Evolutionary conservation across 1,140 invertebrate genomes (phyloP), one percentile per base, ranked within the genome.

Genomic region (Drosophila takahashii): DNA sequence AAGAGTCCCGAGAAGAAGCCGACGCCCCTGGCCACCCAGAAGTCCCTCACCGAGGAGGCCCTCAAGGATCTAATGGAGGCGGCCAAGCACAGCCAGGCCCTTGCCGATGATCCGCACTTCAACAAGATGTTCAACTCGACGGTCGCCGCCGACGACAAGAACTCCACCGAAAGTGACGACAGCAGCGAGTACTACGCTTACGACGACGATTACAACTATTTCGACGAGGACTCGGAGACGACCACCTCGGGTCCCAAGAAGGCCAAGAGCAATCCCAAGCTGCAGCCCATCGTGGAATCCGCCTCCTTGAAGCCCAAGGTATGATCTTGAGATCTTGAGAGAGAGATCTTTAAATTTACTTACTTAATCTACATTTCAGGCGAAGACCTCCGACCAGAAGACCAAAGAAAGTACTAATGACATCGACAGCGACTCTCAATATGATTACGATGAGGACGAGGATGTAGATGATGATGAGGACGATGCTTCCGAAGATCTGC

Each of bases 61-160:
- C 45, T 90, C 0, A 64, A 79, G 62, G 87, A 92, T 53, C 57
- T 91, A 8, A 15, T 86, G n/a, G 90, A 92, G 67, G 90, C 87
- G 8, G 77, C 90, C 26, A 92, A 86, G 70, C 90, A 91, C 18
- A 91, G 61, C n/a, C 52, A 69, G 26, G 77, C 84, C 2, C 37
- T 92, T 34, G 81, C 86, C 16, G 81, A 91, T 26, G 91, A 92
- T 90, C 84, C 79, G 16, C 85, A 90, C 32, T 92, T 85, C 41
- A 91, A 92, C 47, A 89, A 92, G 75, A 83, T 92, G 75, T 69
- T 92, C 9, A 90, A 79, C 22, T 41, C 52, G 34, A 84, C 66
- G 9, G 13, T 8, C 13, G 4, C 29, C 8, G 34, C 62, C 48
- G 56, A 36, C 29, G 41, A 42, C 4, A 87, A 76, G 64, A 84